Percentiles rank a stretch among this genome's conserved stretches.
Conservation (phyloP, 2,797 vertebrate species). For the Coregonus ussuriensis region DNA sequence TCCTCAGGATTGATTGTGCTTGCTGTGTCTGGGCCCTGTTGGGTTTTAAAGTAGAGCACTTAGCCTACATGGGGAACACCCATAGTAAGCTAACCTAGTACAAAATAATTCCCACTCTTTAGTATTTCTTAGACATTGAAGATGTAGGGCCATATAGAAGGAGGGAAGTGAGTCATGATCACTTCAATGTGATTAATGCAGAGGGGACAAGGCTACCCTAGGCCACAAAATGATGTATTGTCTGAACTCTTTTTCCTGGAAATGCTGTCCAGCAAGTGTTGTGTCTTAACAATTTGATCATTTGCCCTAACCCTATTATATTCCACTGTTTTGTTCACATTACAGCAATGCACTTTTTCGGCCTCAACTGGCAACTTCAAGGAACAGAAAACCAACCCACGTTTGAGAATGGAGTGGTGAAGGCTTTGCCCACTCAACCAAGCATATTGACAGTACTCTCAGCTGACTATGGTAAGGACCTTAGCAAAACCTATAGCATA, state of each 20-base stretch:
- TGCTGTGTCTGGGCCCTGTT: conserved; percentile 56
- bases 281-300: conserved; percentile 54
- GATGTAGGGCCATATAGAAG: too few relatives aligned
- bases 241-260: conserved; percentile 12
- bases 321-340: conserved; percentile 56
- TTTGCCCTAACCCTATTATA: conserved; percentile 12
- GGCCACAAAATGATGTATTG: background rate
- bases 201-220: background rate
- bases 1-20: conserved; percentile 59
- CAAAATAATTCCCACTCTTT: conserved; percentile 38
- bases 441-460: conserved; percentile 87
- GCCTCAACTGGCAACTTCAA: conserved; percentile 98
- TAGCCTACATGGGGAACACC: conserved; percentile 51
- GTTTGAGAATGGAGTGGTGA: conserved; percentile 94
- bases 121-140: conserved; percentile 17
- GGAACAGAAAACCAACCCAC: conserved; percentile 92
- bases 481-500: background rate
- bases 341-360: conserved; percentile 97
- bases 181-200: too few relatives aligned
- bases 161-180: too few relatives aligned
- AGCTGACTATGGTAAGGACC: conserved; percentile 86
- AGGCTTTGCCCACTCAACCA: conserved; percentile 86
- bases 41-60: conserved; percentile 1
- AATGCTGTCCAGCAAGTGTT: conserved; percentile 50
- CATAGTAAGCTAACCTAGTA: conserved; percentile 16